phyloP scores from a whole-genome alignment of 2,113 vertebrate species.

The Paralichthys olivaceus region DNA sequence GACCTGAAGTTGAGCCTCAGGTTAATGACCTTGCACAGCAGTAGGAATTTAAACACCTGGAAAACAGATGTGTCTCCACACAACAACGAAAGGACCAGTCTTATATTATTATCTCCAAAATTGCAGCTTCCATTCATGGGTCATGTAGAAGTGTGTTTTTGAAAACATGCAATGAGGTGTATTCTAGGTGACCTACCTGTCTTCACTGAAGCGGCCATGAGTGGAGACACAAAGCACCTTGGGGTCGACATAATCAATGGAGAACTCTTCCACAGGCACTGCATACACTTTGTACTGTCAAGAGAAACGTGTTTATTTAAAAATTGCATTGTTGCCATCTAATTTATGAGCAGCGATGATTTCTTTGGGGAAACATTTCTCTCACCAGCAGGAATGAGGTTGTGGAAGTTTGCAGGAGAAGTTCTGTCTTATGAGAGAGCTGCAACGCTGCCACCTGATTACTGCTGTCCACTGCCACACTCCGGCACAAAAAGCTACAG shows the following conservation, averaged over 20 bases:
- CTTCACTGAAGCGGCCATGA: conserved; percentile 80
- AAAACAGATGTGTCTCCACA: conserved; percentile 61
- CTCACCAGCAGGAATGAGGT: conserved; percentile 89
- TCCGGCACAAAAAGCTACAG: conserved; percentile 90
- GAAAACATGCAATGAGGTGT: not conserved
- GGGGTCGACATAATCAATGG: conserved; percentile 86
- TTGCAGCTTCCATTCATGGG: not conserved
- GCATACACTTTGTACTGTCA: conserved; percentile 89
- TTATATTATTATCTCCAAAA: not conserved
- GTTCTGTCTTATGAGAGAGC: conserved; percentile 80
- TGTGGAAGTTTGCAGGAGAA: conserved; percentile 79
- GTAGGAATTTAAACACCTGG: conserved; percentile 55
- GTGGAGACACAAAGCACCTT: conserved; percentile 87
- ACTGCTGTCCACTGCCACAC: conserved; percentile 82
- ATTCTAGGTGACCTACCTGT: conserved; percentile 69
- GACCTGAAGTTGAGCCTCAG: conserved; percentile 40
- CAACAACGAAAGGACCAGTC: not conserved
- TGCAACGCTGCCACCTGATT: conserved; percentile 82
- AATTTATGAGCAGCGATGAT: not conserved
- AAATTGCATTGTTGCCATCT: not conserved
- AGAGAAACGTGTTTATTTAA: conserved; percentile 1
- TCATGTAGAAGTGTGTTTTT: conserved; percentile 2
- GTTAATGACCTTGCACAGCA: conserved; percentile 19
- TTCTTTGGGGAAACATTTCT: not conserved
- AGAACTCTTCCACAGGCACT: conserved; percentile 87